Evolutionary conservation across 2,888 invertebrate species (phyloP), one percentile per base, ranked within the genome.

Genomic region (Phalera bucephala): DNA sequence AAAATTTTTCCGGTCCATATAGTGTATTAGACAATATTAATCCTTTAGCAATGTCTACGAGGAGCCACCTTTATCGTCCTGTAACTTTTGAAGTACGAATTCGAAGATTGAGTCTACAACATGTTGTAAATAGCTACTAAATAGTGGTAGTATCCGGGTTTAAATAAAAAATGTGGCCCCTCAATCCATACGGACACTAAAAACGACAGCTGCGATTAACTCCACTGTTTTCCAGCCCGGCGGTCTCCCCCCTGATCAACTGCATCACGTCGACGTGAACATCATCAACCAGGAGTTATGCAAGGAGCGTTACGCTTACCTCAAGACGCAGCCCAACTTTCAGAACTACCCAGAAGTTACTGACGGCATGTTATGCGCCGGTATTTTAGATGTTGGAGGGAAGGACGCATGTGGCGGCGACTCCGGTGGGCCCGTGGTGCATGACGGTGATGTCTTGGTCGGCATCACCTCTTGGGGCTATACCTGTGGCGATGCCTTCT

Each of bases 281-380:
- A 46, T 73, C 2, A 72, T 90, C 14, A 71, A 73, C 52, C 80
- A 76, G 10, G 3, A 47, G 0, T 0, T 59, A 0, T 91, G 90
- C 46, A 58, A 57, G 4, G 34, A 46, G 0, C 71, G 75, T 1
- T 91, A 90, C 41, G 54, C 52, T 1, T 33, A 32, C 10, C 36
- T 70, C 22, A 70, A 70, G 38, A 50, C 58, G 1, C 61, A 29
- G 32, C 63, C 68, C 2, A 62, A 62, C n/a, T 65, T 17, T 45
- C 15, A 19, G 19, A 7, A 13, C 36, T 71, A 38, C 61, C 68
- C 55, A 11, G 61, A 63, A 19, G 59, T 85, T 20, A 78, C 78
- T 1, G 50, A 51, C 4, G 64, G 65, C 34, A 85, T 86, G 84
- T 33, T 85, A 35, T 86, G 86, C 54, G 74, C 84, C 4, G 86